Base-by-base conservation (phyloP, 2,888 invertebrate genomes). In the Lithophane socia region DNA sequence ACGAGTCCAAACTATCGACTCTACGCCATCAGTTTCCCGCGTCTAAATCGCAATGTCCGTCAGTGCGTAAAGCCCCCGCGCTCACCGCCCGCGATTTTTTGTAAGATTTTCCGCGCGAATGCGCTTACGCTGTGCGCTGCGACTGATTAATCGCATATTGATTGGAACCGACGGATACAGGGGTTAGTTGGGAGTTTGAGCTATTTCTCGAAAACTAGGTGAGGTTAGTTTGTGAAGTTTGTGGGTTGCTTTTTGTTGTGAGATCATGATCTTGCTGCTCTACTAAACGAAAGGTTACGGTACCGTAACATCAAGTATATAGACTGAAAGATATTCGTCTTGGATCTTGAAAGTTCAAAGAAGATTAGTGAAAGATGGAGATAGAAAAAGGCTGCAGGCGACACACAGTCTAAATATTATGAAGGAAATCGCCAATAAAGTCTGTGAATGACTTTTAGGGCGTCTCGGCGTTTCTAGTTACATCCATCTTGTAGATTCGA, bases 91-190 rank as follows among this genome's bases (percentile, higher is more conserved):
- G 92, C 93, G 93, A 94, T 96, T 96, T 96, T 96, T 96, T 96
- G 96, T 95, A 96, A 96, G 96, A 96, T 96, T 96, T 96, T 95
- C 95, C 95, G 92, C 94, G 92, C 91, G 94, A 92, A 86, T 95
- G 95, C 95, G 96, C 93, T 80, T 89, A 94, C 95, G 95, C 94
- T 76, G 82, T 92, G 91, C 91, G 87, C 93, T 95, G 94, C 92
- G 88, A 90, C 94, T 96, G 96, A 96, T 96, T 96, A 96, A 96
- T 96, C 95, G 95, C 94, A 93, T 95, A 96, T 96, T 95, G 96
- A 96, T 96, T 95, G 94, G 89, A 90, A 86, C 89, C 89, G 94
- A 94, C 92, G 83, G 75, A 74, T 80, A 80, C 80, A 86, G 86
- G 83, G 90, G 91, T 92, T 91, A 89, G 89, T 76, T 49, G 66